Evolutionary conservation across 2,113 vertebrate species (phyloP).

Genomic region (Abramis brama): DNA sequence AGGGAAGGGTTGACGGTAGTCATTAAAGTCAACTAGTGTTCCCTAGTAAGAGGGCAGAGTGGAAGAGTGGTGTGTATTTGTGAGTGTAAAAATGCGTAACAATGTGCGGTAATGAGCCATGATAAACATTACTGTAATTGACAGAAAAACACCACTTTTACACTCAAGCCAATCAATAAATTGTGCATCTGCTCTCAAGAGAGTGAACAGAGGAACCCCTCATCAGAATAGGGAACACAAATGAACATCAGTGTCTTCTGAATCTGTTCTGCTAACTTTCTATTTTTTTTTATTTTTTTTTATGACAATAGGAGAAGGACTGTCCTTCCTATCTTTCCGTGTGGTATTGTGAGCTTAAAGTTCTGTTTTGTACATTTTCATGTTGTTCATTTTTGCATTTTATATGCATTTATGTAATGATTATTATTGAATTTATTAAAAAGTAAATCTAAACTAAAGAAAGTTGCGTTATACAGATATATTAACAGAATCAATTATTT

Average conservation of each 20-base stretch:
- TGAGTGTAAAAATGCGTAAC: constrained; percentile 30
- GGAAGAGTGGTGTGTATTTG: constrained; percentile 10
- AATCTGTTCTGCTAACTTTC: not conserved
- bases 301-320: not conserved
- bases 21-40: constrained; percentile 30
- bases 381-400: not conserved
- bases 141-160: constrained; percentile 35
- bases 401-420: not conserved
- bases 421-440: not conserved
- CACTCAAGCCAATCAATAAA: constrained; percentile 53
- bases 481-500: too few relatives aligned
- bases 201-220: constrained; percentile 41
- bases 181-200: constrained; percentile 39
- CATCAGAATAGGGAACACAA: constrained; percentile 21
- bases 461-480: not conserved
- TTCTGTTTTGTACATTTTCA: not conserved
- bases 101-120: constrained; percentile 53
- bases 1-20: constrained; percentile 12
- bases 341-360: not conserved
- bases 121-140: constrained; percentile 67
- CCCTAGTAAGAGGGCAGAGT: constrained; percentile 19
- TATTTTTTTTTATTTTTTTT: not conserved
- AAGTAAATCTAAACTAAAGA: not conserved
- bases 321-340: not conserved
- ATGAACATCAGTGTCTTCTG: constrained; percentile 24